phyloP scores from a whole-genome alignment of 1,140 invertebrate genomes.

The Drosophila baimaii region DNA sequence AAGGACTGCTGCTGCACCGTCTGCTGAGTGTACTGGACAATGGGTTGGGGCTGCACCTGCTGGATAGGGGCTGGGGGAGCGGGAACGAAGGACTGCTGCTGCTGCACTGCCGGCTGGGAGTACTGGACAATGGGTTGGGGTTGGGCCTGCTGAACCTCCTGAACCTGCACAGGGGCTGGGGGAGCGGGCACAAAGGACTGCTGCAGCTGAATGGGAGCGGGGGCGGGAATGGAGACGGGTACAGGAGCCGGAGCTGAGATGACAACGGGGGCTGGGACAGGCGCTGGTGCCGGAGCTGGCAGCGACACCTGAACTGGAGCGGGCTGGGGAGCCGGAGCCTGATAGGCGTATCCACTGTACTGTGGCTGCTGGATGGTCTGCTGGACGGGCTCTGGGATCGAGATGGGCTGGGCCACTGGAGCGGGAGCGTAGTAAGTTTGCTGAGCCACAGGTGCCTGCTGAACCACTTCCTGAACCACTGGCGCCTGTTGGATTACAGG shows the following conservation, averaged over 20 bases:
- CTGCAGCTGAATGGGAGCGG: conserved; percentile 44
- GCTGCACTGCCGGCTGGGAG: neutral
- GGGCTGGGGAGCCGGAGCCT: conserved; percentile 25
- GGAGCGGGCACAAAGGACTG: conserved; percentile 59
- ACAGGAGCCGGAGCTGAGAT: conserved; percentile 32
- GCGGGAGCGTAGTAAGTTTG: conserved; percentile 30
- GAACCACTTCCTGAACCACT: conserved; percentile 8
- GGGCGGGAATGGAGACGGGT: neutral
- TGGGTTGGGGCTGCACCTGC: too few relatives aligned
- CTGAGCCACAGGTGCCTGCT: conserved; percentile 20
- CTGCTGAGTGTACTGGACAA: too few relatives aligned
- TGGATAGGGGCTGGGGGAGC: conserved; percentile 21
- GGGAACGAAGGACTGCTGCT: conserved; percentile 48
- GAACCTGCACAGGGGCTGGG: conserved; percentile 30
- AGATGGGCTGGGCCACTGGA: conserved; percentile 37
- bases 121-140: neutral
- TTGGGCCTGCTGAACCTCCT: conserved; percentile 5
- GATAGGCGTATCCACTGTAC: conserved; percentile 50
- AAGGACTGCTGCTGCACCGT: too few relatives aligned
- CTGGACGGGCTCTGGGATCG: conserved; percentile 33
- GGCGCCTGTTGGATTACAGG: conserved; percentile 22
- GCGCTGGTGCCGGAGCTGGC: conserved; percentile 31
- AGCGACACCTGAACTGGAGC: conserved; percentile 18
- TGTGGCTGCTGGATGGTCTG: conserved; percentile 30
- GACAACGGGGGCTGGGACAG: conserved; percentile 23